Evolutionary conservation across 1,140 invertebrate genomes (phyloP).

Genomic region (Chionoecetes opilio): DNA sequence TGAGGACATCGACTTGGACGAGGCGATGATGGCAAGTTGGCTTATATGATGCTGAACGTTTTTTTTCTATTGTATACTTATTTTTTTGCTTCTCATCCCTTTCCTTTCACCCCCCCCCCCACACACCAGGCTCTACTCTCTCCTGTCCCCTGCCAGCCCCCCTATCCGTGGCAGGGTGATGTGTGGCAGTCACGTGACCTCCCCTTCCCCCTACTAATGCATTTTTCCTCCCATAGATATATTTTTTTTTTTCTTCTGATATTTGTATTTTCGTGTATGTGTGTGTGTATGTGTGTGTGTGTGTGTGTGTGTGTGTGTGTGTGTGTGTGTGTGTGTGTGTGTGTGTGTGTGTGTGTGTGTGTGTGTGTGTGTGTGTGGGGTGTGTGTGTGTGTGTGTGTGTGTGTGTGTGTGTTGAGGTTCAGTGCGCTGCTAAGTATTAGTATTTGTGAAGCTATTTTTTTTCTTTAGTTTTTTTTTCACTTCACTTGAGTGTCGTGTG

Average conservation of each 20-base stretch:
- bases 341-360: conserved; percentile 18
- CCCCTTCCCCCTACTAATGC: background rate
- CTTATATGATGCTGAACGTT: background rate
- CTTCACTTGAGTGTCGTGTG: background rate
- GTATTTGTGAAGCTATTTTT: too few relatives aligned
- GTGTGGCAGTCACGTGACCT: conserved; percentile 24
- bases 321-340: background rate
- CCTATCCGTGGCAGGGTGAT: conserved; percentile 20
- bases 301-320: background rate
- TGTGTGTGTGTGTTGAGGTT: conserved; percentile 7
- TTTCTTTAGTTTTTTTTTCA: too few relatives aligned
- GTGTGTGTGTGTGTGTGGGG: conserved; percentile 15
- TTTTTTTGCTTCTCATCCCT: background rate
- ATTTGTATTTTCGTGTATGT: background rate
- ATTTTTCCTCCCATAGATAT: conserved; percentile 20
- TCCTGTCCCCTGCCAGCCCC: background rate
- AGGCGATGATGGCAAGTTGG: background rate
- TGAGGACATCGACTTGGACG: background rate
- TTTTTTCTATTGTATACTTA: background rate
- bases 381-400: conserved; percentile 27
- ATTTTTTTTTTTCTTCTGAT: background rate
- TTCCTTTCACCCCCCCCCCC: background rate
- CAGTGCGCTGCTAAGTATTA: background rate
- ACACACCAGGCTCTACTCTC: background rate
- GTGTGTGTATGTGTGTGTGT: too few relatives aligned